Percentiles rank a stretch among this genome's conserved stretches.
Evolutionary conservation across 2,797 vertebrate species (phyloP).

Genomic region (Arnoldichthys spilopterus): DNA sequence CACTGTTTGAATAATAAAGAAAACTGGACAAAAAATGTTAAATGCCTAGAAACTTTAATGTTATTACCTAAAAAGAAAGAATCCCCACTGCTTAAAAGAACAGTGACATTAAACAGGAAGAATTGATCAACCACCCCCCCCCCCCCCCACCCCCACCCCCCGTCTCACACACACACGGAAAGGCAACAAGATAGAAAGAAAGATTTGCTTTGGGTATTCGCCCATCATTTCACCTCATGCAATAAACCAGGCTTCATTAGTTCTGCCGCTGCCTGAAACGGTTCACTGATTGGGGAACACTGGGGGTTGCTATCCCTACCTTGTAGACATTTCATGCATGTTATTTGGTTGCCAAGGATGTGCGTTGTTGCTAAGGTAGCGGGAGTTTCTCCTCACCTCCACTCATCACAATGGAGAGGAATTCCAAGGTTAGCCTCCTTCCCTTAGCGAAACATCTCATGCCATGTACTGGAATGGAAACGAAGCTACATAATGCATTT

Average conservation of each 20-base stretch:
- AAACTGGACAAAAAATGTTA: constrained; percentile 7
- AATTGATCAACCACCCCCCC: background rate
- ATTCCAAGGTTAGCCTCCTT: constrained; percentile 30
- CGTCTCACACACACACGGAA: too few relatives aligned
- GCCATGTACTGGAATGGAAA: background rate
- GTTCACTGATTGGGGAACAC: constrained; percentile 22
- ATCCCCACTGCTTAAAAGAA: background rate
- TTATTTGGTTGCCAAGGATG: constrained; percentile 48
- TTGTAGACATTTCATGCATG: constrained; percentile 27
- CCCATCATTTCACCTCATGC: background rate
- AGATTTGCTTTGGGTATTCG: background rate
- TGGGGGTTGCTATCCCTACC: constrained; percentile 14
- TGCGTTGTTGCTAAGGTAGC: constrained; percentile 43
- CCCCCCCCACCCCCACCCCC: background rate
- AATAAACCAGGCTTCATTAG: constrained; percentile 9
- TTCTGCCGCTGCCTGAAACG: background rate
- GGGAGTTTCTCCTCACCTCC: constrained; percentile 24
- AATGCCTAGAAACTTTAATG: too few relatives aligned
- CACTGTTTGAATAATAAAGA: background rate
- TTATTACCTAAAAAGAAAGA: constrained; percentile 4
- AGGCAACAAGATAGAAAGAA: background rate
- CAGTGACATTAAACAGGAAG: background rate
- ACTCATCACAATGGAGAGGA: constrained; percentile 24
- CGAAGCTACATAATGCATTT: background rate
- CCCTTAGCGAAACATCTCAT: background rate